Evolutionary conservation across 2,113 vertebrate species (phyloP), one percentile per base, ranked within the genome.

Genomic region (Coryphaenoides rupestris): DNA sequence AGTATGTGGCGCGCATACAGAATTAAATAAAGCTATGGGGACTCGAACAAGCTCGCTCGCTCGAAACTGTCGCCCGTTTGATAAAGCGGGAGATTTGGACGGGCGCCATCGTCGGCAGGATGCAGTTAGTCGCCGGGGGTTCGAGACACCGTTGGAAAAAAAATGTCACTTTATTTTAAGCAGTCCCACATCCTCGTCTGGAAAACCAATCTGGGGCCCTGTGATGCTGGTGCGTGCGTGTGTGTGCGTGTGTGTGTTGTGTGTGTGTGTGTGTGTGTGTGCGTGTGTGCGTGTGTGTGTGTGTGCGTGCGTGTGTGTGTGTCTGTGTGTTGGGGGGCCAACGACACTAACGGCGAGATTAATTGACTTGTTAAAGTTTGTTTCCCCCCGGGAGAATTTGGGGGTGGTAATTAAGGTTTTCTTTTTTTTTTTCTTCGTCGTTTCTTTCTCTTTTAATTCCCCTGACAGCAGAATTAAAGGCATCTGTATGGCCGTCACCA

Each of bases 81-180:
- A 88, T 89, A 86, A 79, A 89, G 79, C 69, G 58, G 28, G 67
- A 72, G 60, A 55, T 74, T 81, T 87, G 86, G 83, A 83, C 50
- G 15, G 1, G 13, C 40, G 78, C 85, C 87, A 84, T 76, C 54
- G n/a, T 63, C 62, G 88, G 84, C 85, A 87, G 80, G 75, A 84
- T 72, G 66, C 69, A 72, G 73, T 71, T 82, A 80, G 80, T 88
- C 76, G 55, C 80, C 89, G 84, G 90, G 87, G 87, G n/a, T 90
- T 89, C 89, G 76, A 86, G 83, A 86, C 82, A 77, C 82, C 83
- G 87, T 89, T 85, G n/a, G n/a, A n/a, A n/a, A 90, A 89, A 89
- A 89, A 88, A 80, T 90, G 89, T 85, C 69, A 74, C 73, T 92
- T 90, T 85, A 86, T 89, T 89, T 88, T 87, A 86, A 91, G 86